phyloP scores from a whole-genome alignment of 30 jellyfish, hydroid and myxozoan species.

The Turritopsis rubra region DNA sequence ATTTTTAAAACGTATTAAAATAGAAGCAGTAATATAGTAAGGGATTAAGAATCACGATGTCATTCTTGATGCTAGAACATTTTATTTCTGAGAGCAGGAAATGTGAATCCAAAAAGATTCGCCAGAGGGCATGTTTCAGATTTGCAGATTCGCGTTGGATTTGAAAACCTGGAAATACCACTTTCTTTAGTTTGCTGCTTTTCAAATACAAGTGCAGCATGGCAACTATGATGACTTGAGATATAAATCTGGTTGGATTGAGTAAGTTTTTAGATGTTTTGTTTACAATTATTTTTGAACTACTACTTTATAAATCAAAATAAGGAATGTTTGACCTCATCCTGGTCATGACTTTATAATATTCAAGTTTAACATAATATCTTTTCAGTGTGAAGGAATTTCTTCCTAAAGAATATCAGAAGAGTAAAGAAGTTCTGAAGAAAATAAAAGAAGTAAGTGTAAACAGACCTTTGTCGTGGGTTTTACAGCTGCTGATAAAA shows the following conservation, averaged over 20 bases:
- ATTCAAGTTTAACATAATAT: neutral
- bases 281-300: too few relatives aligned
- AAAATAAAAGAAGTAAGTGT: slow-evolving; percentile 65
- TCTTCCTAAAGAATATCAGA: slow-evolving; percentile 73
- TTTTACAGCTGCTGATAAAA: neutral
- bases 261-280: slow-evolving; percentile 39
- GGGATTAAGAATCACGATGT: too few relatives aligned
- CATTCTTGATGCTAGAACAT: too few relatives aligned
- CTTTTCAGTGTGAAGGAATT: slow-evolving; percentile 57
- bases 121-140: neutral
- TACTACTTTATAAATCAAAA: neutral
- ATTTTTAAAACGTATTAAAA: too few relatives aligned
- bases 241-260: slow-evolving; percentile 68
- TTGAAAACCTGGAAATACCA: neutral
- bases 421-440: slow-evolving; percentile 57
- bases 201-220: slow-evolving; percentile 70
- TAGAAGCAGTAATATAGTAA: too few relatives aligned
- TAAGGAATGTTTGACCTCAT: neutral
- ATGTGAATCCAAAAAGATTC: too few relatives aligned
- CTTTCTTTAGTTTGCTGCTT: slow-evolving; percentile 68
- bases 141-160: neutral
- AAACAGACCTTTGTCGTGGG: neutral
- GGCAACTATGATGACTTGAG: slow-evolving; percentile 83
- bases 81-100: too few relatives aligned
- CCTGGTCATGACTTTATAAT: too few relatives aligned